Evolutionary conservation across 2,888 invertebrate species (phyloP).

Genomic region (Polylopha cassiicola): DNA sequence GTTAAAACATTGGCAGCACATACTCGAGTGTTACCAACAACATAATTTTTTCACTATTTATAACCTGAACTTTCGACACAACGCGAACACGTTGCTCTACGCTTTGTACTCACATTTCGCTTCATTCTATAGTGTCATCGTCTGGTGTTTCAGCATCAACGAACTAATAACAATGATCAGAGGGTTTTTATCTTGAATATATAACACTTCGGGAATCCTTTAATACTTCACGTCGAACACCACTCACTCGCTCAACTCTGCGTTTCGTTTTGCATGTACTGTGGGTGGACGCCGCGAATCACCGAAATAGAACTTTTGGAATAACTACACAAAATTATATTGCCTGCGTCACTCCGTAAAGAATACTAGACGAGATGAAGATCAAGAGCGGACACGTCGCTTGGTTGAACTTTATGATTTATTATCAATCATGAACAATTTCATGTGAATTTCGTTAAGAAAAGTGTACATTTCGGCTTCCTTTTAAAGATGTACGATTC

Average conservation of each 20-base stretch:
- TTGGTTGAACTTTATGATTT: constrained; percentile 17
- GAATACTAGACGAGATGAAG: constrained; percentile 55
- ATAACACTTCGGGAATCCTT: constrained; percentile 35
- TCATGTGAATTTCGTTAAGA: constrained; percentile 4
- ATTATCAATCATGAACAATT: constrained; percentile 18
- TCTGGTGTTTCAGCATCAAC: constrained; percentile 16
- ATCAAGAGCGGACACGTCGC: constrained; percentile 54
- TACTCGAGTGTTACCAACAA: constrained; percentile 42
- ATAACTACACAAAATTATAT: constrained; percentile 72
- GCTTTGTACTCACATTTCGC: constrained; percentile 70
- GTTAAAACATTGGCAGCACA: constrained; percentile 46
- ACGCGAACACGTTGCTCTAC: neutral
- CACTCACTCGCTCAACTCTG: constrained; percentile 53
- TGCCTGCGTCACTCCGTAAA: constrained; percentile 61
- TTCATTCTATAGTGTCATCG: constrained; percentile 57
- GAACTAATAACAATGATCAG: constrained; percentile 4
- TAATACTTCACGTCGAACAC: constrained; percentile 47
- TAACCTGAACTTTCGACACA: constrained; percentile 12
- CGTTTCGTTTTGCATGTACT: constrained; percentile 51
- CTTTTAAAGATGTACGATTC: neutral
- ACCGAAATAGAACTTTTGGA: constrained; percentile 76
- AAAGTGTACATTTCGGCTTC: too few species aligned
- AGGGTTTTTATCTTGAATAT: constrained; percentile 15
- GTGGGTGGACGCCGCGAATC: constrained; percentile 57
- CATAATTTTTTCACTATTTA: constrained; percentile 30